Evolutionary conservation across 2,113 vertebrate genomes (phyloP).

Genomic region (Climacteris rufus): DNA sequence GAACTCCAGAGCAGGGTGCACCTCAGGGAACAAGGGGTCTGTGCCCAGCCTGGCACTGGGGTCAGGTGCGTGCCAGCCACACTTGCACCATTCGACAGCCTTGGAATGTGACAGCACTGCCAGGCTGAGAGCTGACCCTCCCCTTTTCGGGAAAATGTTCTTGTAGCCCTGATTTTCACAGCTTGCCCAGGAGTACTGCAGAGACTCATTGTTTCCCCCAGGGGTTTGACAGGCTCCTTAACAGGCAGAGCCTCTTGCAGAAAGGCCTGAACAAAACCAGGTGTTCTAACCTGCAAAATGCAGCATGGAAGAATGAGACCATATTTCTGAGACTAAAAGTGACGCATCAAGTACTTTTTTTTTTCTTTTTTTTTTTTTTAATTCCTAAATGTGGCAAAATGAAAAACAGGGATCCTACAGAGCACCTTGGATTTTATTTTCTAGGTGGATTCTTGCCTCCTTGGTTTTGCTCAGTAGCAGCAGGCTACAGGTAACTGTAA

Average conservation of each 20-base stretch:
- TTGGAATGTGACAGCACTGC: fast-evolving
- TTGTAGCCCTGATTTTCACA: not conserved
- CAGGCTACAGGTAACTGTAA: not conserved
- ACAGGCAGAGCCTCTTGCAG: not conserved
- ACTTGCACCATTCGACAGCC: fast-evolving
- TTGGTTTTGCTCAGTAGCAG: not conserved
- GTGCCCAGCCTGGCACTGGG: not conserved
- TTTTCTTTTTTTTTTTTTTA: fast-evolving
- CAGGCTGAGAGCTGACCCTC: not conserved
- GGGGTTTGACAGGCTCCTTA: not conserved
- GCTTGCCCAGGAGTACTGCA: not conserved
- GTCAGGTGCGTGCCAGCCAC: fast-evolving
- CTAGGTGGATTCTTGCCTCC: not conserved
- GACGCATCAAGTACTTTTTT: fast-evolving
- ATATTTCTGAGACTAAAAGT: not conserved
- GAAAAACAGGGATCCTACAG: not conserved
- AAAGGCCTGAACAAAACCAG: not conserved
- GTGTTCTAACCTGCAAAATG: not conserved
- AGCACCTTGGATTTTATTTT: not conserved
- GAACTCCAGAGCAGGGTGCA: not conserved
- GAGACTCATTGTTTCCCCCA: not conserved
- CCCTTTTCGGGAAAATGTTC: not conserved
- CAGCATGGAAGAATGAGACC: not conserved
- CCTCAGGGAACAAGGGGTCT: not conserved
- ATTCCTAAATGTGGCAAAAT: not conserved